Base-by-base conservation (phyloP, 1,140 invertebrate genomes). In the Bombus superbus region DNA sequence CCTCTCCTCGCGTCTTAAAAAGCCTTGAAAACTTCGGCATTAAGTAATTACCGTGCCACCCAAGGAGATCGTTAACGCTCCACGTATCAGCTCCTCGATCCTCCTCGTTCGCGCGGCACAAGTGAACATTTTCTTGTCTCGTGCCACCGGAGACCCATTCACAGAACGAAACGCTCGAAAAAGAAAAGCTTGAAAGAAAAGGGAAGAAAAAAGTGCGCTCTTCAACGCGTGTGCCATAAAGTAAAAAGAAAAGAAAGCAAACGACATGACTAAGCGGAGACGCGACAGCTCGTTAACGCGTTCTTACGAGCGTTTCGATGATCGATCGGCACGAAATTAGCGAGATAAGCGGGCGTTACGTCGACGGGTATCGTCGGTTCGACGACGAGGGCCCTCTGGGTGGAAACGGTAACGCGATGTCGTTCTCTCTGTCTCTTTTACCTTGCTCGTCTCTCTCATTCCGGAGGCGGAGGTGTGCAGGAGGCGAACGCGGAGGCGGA, bases 261-360 rank as follows among this genome's bases (percentile, higher is more conserved):
- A 9, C 25, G 5, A 75, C 9, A 53, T 53, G 47, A 53, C 11
- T 13, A 40, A 62, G 32, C 15, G 62, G 9, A 75, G 32, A 35
- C 32, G 59, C 80, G 72, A 76, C 81, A 72, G 81, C 64, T 74
- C 89, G 74, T 86, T 85, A 87, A 80, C 81, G 64, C 62, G 86
- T 83, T 86, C 42, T 83, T 85, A 85, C 79, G 73, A 59, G 77
- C 64, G 71, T 64, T 81, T 62, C 73, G 59, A 75, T 91, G 88
- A 90, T 90, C 91, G 89, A 90, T 91, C 87, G 87, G 68, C 47
- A 53, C 68, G 87, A 80, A 91, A 92, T 92, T 92, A 92, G 91
- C 73, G 78, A 80, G 91, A 91, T 92, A 91, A 92, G 88, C 83
- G 73, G 79, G 22, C 66, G 59, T 74, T 81, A 88, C 73, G 71